Evolutionary conservation across 2,113 vertebrate species (phyloP), one percentile per base, ranked within the genome.

Genomic region (Pandion haliaetus): DNA sequence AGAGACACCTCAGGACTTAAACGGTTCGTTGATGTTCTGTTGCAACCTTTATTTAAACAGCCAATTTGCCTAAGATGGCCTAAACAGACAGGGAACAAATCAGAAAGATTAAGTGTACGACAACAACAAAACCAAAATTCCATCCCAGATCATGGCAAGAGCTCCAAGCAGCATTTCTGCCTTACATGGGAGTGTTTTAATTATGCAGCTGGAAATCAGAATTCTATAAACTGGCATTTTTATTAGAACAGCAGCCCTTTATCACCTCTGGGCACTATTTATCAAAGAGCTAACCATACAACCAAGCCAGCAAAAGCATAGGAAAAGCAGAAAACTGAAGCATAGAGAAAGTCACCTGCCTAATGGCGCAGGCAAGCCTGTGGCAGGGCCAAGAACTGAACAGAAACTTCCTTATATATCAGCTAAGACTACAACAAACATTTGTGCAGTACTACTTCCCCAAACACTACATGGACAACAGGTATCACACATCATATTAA

Each of bases 171-270:
- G 54, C 42, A 63, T 47, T 91, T 94, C 62, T 87, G 74, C 84
- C 78, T 85, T 73, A 84, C 58, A 79, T 58, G 67, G 55, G 49
- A 94, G 82, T 52, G 54, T 73, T 91, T 91, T 66, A 80, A 91
- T 71, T 94, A 66, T 77, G 45, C 81, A 86, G 83, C 78, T 87
- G 82, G 78, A 95, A 97, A 91, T 80, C 26, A 87, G 70, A 96
- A 90, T 76, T 72, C 58, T 90, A 12, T n/a, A 44, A 93, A 95
- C 42, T 29, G 5, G 31, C 2, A 4, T 40, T 87, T 92, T 72
- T 42, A 49, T 76, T 72, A 15, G 0, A 93, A 84, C 36, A 96
- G 95, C 88, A 96, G 55, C 32, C 57, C 77, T 89, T 79, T 87
- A 87, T 93, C 73, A 65, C 73, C 69, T 63, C 20, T 62, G 36